Evolutionary conservation across 2,888 invertebrate species (phyloP).

Genomic region (Arrhopalites spinosus): DNA sequence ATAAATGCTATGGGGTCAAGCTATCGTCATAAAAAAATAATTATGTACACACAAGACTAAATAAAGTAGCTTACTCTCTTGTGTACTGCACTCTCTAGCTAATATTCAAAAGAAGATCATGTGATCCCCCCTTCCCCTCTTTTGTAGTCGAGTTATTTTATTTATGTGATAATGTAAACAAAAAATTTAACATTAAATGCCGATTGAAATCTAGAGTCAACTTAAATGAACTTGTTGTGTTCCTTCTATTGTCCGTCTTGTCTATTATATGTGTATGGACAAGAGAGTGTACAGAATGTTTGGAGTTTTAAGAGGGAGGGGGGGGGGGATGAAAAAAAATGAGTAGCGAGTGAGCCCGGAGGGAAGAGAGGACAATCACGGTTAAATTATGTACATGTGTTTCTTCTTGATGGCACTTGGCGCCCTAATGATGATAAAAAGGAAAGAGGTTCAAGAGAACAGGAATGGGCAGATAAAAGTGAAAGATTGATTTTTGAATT

Average conservation of each 20-base stretch:
- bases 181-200: slow-evolving; percentile 6
- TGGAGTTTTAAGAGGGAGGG: background rate
- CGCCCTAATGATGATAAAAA: slow-evolving; percentile 34
- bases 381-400: slow-evolving; percentile 13
- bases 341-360: background rate
- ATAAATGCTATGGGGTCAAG: too few species aligned
- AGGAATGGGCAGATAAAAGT: background rate
- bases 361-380: slow-evolving; percentile 24
- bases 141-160: too few species aligned
- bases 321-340: background rate
- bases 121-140: too few species aligned
- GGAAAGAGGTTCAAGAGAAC: background rate
- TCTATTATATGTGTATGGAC: background rate
- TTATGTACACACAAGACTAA: too few species aligned
- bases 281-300: background rate
- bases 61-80: too few species aligned
- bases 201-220: slow-evolving; percentile 14
- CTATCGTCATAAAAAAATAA: too few species aligned
- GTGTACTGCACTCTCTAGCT: too few species aligned
- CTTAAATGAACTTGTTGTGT: slow-evolving; percentile 31
- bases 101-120: too few species aligned
- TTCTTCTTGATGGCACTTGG: slow-evolving; percentile 29
- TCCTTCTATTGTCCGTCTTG: background rate
- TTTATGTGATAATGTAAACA: slow-evolving; percentile 6
- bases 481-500: too few species aligned